Conservation (phyloP, 2,888 invertebrate species). For the Euzetes globulus region DNA sequence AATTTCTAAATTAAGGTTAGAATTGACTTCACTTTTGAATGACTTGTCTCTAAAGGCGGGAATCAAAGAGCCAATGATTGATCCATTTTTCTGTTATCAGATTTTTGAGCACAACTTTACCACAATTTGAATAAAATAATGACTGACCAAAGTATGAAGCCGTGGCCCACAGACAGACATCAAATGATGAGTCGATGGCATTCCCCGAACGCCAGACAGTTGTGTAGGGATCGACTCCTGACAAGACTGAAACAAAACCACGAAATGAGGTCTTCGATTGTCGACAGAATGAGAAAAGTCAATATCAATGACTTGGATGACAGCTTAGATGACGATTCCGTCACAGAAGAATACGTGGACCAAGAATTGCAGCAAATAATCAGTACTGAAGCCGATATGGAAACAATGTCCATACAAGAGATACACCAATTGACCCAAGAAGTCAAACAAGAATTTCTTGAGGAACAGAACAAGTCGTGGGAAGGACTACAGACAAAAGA, state of each 20-base stretch:
- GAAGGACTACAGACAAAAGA: constrained; percentile 14
- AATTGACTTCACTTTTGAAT: too few species aligned
- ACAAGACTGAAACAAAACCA: constrained; percentile 7
- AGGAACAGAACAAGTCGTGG: constrained; percentile 21
- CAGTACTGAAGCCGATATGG: background rate
- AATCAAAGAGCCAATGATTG: too few species aligned
- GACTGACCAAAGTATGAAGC: background rate
- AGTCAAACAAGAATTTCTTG: constrained; percentile 18
- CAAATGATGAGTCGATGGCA: constrained; percentile 5
- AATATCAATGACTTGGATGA: constrained; percentile 10
- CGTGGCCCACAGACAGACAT: background rate
- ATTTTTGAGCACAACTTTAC: background rate
- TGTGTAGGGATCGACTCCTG: background rate
- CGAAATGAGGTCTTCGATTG: constrained; percentile 4
- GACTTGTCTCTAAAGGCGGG: too few species aligned
- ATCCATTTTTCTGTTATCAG: background rate
- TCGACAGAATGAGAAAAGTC: constrained; percentile 24
- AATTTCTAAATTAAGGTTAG: too few species aligned
- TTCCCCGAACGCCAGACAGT: background rate
- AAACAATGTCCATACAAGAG: background rate
- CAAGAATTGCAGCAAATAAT: constrained; percentile 7
- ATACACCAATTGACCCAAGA: background rate
- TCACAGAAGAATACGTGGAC: background rate
- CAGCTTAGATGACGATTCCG: background rate
- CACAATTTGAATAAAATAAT: background rate